Conservation (phyloP, 2,797 vertebrate genomes). For the Otolemur crassicaudatus region DNA sequence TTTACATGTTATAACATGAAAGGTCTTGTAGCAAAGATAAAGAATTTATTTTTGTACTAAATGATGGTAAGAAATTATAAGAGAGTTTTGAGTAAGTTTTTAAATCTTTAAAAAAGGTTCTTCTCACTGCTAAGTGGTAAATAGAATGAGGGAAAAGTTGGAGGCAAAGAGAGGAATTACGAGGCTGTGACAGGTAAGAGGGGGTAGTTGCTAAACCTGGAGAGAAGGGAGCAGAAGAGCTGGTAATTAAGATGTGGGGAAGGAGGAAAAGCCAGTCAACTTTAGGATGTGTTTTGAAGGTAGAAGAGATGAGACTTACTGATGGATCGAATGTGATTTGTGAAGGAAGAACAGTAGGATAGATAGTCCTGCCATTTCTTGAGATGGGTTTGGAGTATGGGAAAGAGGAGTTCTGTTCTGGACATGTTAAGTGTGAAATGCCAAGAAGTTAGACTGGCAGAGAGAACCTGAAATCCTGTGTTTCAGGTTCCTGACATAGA, state of each 20-base stretch:
- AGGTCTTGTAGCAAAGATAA: neutral
- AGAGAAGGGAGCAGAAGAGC: neutral
- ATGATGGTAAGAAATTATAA: neutral
- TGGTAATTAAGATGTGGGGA: too few species aligned
- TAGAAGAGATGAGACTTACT: neutral
- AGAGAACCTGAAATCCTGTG: neutral
- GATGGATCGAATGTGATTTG: neutral
- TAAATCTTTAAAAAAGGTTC: neutral
- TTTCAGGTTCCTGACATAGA: neutral
- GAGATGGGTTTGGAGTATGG: neutral
- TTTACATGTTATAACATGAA: neutral
- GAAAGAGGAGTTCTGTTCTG: neutral
- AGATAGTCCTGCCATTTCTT: too few species aligned
- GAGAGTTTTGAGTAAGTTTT: neutral
- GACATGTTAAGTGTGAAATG: neutral
- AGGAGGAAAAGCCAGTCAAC: neutral
- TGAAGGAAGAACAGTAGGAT: neutral
- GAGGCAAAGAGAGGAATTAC: neutral
- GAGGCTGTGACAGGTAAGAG: neutral
- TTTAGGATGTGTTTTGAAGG: neutral
- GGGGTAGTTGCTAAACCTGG: neutral
- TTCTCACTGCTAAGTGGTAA: neutral
- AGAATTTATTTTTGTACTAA: neutral
- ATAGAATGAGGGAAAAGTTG: neutral
- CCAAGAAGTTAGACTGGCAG: neutral